These are phyloP conservation scores for Barnardius zonarius DNA, from an alignment of 2,113 vertebrate species.

Conservation along the genomic window DNA sequence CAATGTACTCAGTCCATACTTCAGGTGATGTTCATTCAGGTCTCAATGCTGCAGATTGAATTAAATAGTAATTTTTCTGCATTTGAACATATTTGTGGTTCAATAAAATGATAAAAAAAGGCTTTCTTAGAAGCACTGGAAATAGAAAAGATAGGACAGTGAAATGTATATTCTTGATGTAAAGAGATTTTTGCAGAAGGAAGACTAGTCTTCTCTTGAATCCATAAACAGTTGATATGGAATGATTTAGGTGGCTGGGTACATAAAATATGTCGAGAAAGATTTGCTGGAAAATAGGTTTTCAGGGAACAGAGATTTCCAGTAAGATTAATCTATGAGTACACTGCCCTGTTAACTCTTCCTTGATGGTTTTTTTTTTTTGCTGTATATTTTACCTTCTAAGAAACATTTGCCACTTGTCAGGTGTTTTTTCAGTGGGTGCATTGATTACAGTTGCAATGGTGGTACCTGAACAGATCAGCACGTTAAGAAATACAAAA, in stretches of 20 bases:
- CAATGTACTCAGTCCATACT: not conserved
- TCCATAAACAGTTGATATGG: not conserved
- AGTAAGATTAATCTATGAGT: not conserved
- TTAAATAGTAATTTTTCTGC: not conserved
- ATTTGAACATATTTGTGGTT: not conserved
- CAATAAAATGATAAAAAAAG: not conserved
- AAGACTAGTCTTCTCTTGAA: not conserved
- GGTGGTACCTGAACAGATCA: not conserved
- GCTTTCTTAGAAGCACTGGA: not conserved
- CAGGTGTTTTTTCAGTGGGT: not conserved
- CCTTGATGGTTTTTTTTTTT: not conserved
- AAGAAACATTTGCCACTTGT: not conserved
- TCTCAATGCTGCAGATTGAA: not conserved
- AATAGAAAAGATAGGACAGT: not conserved
- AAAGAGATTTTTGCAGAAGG: not conserved
- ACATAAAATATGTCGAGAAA: not conserved
- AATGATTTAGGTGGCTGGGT: not conserved
- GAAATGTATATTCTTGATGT: not conserved
- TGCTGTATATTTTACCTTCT: not conserved
- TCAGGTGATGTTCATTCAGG: not conserved
- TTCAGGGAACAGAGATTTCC: not conserved
- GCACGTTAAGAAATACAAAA: not conserved
- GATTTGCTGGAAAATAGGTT: not conserved
- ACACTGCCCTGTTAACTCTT: not conserved
- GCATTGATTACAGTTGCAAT: not conserved